Base-by-base conservation (phyloP, 2,888 invertebrate species). In the Drosophila testacea region DNA sequence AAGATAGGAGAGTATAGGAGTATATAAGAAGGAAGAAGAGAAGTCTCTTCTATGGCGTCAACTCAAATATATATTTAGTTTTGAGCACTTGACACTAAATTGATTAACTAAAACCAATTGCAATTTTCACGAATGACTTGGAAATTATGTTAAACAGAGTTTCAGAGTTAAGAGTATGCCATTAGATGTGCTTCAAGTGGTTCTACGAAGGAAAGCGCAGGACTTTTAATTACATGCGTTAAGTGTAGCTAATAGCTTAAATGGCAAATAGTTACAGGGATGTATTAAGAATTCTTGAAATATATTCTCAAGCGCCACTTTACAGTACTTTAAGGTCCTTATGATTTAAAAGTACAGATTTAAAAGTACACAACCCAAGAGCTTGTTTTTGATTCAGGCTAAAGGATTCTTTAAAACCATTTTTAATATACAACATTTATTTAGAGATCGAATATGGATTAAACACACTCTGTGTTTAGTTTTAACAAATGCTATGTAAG, bases 81-180 rank as follows among this genome's bases (percentile, higher is more conserved):
- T 52, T 47, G 39, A 77, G 65, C 52, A 52, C n/a, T 55, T 41
- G 76, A 46, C 51, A 32, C 52, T 48, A 73, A 73, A 70, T 62
- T 44, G 39, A 77, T 70, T 70, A 32, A 52, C 46, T 76, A 39
- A 46, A 46, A 27, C 28, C 6, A 83, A 81, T 79, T 50, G 50
- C 55, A 52, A 60, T 55, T 72, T 44, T 22, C 70, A 74, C 44
- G 41, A 36, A 4, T 16, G n/a, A 41, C 30, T 41, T 34, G 38
- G 4, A 28, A 22, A n/a, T 22, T n/a, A n/a, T n/a, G n/a, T n/a
- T 4, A 5, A 34, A 51, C 11, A 2, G 5, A 7, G 28, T 39
- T 28, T 34, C 6, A 28, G 13, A 0, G n/a, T 34, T 41, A 28
- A 41, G 4, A 39, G 4, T 11, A 7, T 50, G 1, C 13, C n/a